Base-by-base conservation (phyloP, 92 coral and sea anemone genomes). In the Desmophyllum pertusum region DNA sequence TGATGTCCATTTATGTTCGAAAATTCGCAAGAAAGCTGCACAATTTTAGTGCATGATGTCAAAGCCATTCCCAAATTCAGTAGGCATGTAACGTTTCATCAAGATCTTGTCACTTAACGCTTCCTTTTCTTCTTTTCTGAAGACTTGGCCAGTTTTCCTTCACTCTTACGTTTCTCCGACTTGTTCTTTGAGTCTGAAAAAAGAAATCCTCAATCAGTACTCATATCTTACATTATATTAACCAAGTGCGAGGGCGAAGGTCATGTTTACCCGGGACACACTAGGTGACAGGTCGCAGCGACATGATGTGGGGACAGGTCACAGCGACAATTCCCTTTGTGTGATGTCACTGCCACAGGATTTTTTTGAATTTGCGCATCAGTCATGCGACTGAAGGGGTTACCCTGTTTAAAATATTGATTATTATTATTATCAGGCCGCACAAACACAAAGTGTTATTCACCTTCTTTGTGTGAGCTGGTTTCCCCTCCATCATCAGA, bases 81-180 rank as follows among this genome's bases (percentile, higher is more conserved):
- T 10, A 13, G 13, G 2, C 53, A 27, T 25, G 67, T 42, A 66
- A 66, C 42, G 17, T n/a, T 25, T 42, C 15, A 21, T 27, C 27
- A 10, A 70, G 25, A 2, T 18, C 27, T n/a, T 40, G 31, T 2
- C 10, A 27, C 45, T n/a, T 46, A 73, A 5, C 38, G 77, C 57
- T 73, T 73, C 77, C 23, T 73, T 48, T 73, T 73, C 77, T 73
- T 73, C 61, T 45, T 73, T 46, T 46, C 77, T 8, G 61, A 25
- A 73, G 77, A 73, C 59, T 69, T 69, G 48, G 10, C 40, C 7
- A 31, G 29, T 42, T 52, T 75, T 36, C 43, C 65, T 51, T 51
- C 79, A 33, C 79, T 52, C 42, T 75, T 75, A 5, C 79, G 79
- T 50, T 75, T 75, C 40, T 75, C 65, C 3, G 79, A 35, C 41